Evolutionary conservation across 2,888 invertebrate genomes (phyloP).

Genomic region (Eutolmus rufibarbis): DNA sequence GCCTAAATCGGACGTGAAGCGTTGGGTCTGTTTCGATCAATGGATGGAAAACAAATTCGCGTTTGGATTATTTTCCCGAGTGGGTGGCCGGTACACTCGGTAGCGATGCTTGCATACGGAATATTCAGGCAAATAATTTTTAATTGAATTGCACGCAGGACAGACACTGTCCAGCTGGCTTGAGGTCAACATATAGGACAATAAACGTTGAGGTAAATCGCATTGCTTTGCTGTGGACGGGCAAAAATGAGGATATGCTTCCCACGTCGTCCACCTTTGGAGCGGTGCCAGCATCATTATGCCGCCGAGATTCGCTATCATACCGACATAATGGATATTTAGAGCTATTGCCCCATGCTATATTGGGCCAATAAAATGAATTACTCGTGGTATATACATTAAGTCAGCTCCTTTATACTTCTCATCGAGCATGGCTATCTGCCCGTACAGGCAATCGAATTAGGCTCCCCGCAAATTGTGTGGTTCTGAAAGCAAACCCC

Average conservation of each 20-base stretch:
- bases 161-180: not conserved
- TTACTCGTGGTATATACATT: constrained; percentile 37
- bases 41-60: not conserved
- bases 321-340: constrained; percentile 26
- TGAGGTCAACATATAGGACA: constrained; percentile 14
- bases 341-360: constrained; percentile 24
- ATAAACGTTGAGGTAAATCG: constrained; percentile 24
- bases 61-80: not conserved
- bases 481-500: constrained; percentile 45
- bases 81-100: not conserved
- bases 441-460: constrained; percentile 45
- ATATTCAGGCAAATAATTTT: not conserved
- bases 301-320: constrained; percentile 22
- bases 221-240: not conserved
- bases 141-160: not conserved
- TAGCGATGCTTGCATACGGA: not conserved
- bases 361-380: constrained; percentile 38
- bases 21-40: not conserved
- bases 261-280: constrained; percentile 29
- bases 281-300: constrained; percentile 30
- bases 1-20: not conserved
- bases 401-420: constrained; percentile 30
- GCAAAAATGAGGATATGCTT: constrained; percentile 12
- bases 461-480: constrained; percentile 46
- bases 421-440: constrained; percentile 37